Conservation (phyloP, 2,888 invertebrate species). For the Hyposoter dolosus region DNA sequence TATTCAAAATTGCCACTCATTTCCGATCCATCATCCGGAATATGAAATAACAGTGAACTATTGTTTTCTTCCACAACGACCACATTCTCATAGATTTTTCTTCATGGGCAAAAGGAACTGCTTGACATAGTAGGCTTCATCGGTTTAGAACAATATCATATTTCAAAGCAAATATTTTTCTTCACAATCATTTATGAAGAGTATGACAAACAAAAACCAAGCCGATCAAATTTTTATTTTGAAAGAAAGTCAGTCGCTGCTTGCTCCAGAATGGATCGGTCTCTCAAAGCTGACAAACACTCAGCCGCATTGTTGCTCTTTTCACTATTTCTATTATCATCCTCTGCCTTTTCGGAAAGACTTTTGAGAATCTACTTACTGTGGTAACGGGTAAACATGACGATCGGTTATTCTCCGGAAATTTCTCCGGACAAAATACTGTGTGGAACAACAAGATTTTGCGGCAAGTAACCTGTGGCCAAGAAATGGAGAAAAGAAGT, state of each 20-base stretch:
- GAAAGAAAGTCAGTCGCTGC: background rate
- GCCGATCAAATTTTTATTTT: background rate
- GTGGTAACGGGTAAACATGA: background rate
- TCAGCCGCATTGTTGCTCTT: background rate
- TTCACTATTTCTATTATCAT: constrained; percentile 9
- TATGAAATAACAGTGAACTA: background rate
- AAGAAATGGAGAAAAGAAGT: background rate
- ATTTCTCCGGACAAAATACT: no score
- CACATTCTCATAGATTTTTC: background rate
- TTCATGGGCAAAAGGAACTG: background rate
- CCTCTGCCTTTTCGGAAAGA: background rate
- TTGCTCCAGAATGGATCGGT: background rate
- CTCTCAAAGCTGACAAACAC: background rate
- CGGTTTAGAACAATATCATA: background rate
- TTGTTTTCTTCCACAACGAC: background rate
- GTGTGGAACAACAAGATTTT: background rate
- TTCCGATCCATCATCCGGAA: constrained; percentile 12
- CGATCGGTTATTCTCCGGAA: constrained; percentile 23
- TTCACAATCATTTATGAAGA: background rate
- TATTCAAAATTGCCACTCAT: constrained; percentile 4
- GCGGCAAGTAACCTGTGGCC: background rate
- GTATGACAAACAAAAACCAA: background rate
- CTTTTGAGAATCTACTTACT: background rate
- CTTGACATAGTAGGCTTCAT: background rate
- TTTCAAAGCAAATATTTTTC: background rate